Conservation (phyloP, 2,113 vertebrate species). For the Dolichallabes microphthalmus region DNA sequence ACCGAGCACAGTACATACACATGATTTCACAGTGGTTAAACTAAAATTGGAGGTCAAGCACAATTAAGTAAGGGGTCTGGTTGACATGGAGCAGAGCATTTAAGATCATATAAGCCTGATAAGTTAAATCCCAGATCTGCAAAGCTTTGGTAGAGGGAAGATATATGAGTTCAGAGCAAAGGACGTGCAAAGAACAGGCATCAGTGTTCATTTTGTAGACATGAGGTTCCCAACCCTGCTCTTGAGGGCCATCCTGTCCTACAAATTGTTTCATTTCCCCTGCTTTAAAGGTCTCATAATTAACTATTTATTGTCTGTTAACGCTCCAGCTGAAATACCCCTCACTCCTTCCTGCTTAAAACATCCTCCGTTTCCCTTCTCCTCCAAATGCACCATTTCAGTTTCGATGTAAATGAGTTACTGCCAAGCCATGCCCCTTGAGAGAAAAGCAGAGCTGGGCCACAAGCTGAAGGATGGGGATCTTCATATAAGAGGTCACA, state of each 20-base stretch:
- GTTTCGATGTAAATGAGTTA: too few relatives aligned
- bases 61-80: conserved; percentile 75
- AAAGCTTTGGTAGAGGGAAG: conserved; percentile 17
- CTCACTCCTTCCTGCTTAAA: too few relatives aligned
- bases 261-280: neutral
- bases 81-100: conserved; percentile 73
- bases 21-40: conserved; percentile 78
- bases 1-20: conserved; percentile 66
- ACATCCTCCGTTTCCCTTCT: too few relatives aligned
- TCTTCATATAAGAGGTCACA: too few relatives aligned
- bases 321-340: too few relatives aligned
- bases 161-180: conserved; percentile 1
- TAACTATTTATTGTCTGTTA: too few relatives aligned
- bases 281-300: neutral
- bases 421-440: too few relatives aligned
- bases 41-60: conserved; percentile 64
- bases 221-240: neutral
- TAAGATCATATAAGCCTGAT: conserved; percentile 47
- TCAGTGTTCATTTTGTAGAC: neutral
- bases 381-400: too few relatives aligned
- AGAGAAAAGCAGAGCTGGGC: too few relatives aligned
- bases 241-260: neutral
- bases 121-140: conserved; percentile 29
- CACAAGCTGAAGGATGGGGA: too few relatives aligned
- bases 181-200: neutral